These are phyloP conservation scores for Bedellia somnulentella DNA, from an alignment of 2,888 invertebrate genomes.

Conservation along the genomic window DNA sequence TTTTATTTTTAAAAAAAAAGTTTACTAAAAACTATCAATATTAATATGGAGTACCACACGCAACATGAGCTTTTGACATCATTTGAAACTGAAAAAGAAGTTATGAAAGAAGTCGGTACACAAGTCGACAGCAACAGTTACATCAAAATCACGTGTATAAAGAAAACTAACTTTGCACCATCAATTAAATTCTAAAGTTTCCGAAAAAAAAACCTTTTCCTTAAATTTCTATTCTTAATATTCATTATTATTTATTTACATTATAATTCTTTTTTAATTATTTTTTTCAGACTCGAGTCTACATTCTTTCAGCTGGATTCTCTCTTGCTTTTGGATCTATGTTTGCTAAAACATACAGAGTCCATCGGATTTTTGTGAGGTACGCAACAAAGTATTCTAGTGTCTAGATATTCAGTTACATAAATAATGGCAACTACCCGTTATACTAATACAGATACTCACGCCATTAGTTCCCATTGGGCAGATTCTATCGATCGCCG, in stretches of 20 bases:
- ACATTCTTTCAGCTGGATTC: constrained; percentile 87
- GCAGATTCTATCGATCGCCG: too few species aligned
- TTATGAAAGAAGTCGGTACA: too few species aligned
- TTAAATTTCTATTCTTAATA: neutral
- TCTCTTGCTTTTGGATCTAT: constrained; percentile 91
- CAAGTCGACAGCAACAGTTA: too few species aligned
- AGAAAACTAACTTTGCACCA: too few species aligned
- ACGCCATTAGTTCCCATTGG: neutral
- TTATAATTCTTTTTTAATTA: neutral
- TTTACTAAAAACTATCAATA: too few species aligned
- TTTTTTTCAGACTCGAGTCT: constrained; percentile 75
- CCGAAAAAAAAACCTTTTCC: constrained; percentile 2
- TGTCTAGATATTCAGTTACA: neutral
- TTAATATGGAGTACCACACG: too few species aligned
- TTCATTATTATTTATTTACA: neutral
- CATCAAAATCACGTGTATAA: too few species aligned
- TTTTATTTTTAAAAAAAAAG: neutral
- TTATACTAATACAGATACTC: neutral
- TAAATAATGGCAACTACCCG: neutral
- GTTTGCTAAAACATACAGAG: constrained; percentile 92
- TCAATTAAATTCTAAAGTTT: neutral
- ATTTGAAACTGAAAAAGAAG: too few species aligned
- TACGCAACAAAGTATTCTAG: constrained; percentile 11
- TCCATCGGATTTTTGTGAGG: constrained; percentile 87
- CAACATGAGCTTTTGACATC: too few species aligned